phyloP scores from a whole-genome alignment of 2,113 vertebrate genomes.

The Etheostoma spectabile region DNA sequence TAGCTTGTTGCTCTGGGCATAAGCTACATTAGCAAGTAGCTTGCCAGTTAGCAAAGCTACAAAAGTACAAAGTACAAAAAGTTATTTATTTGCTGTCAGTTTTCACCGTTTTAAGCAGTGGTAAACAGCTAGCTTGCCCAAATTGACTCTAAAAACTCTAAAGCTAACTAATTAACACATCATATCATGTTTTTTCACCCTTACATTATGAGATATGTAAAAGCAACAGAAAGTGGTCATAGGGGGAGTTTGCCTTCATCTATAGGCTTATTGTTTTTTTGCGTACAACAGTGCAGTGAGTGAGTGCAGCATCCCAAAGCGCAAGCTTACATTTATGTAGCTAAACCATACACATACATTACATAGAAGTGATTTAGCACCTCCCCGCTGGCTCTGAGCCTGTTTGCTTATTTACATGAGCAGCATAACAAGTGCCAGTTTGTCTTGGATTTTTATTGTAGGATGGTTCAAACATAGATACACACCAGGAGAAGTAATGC shows the following conservation, averaged over 20 bases:
- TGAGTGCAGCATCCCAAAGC: background rate
- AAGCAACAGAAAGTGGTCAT: background rate
- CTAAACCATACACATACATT: conserved; percentile 11
- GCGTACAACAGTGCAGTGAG: background rate
- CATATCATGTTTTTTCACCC: no score
- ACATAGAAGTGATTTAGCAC: conserved; percentile 28
- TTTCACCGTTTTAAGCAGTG: no score
- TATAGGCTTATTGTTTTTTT: background rate
- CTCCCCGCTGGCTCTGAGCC: conserved; percentile 1
- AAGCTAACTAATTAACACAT: background rate
- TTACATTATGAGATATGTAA: background rate
- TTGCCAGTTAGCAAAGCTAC: background rate
- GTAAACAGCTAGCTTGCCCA: background rate
- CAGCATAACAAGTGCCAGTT: background rate
- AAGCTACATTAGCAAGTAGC: background rate
- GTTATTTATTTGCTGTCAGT: background rate
- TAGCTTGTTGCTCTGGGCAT: background rate
- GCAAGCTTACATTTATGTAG: background rate
- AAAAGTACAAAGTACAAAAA: background rate
- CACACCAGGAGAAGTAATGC: conserved; percentile 35
- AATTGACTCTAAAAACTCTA: background rate
- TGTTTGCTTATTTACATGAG: conserved; percentile 39
- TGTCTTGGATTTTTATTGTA: conserved; percentile 11
- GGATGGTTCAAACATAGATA: conserved; percentile 7
- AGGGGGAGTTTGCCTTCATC: background rate